phyloP scores from a whole-genome alignment of 2,888 invertebrate genomes.

The Drosophila lacicola region DNA sequence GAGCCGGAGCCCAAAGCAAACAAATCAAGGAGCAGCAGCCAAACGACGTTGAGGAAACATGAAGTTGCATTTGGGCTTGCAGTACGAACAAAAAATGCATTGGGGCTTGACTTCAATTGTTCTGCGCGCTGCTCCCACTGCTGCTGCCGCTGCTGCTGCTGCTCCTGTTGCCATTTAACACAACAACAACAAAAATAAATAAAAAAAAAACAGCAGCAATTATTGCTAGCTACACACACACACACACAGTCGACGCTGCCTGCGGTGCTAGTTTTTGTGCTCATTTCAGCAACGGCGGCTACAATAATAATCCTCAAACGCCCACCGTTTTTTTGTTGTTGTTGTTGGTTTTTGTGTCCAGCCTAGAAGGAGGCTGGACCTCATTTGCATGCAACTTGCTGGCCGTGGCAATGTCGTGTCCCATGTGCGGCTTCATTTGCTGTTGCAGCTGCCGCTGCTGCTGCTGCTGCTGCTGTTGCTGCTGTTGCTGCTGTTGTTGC shows the following conservation, averaged over 20 bases:
- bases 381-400: conserved; percentile 69
- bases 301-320: conserved; percentile 68
- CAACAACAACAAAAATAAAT: conserved; percentile 12
- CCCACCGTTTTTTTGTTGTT: conserved; percentile 38
- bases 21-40: conserved; percentile 75
- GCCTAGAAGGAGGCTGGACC: conserved; percentile 42
- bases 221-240: conserved; percentile 53
- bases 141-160: conserved; percentile 32
- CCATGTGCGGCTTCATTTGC: conserved; percentile 47
- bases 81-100: conserved; percentile 45
- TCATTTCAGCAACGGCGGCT: conserved; percentile 61
- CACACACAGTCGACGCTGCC: conserved; percentile 20
- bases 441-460: conserved; percentile 14
- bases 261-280: conserved; percentile 51
- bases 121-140: conserved; percentile 38
- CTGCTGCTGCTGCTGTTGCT: not conserved
- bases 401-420: conserved; percentile 67
- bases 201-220: conserved; percentile 63
- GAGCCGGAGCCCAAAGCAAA: conserved; percentile 62
- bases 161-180: conserved; percentile 61
- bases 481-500: not conserved
- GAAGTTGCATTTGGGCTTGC: conserved; percentile 54
- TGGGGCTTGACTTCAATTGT: conserved; percentile 77
- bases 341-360: conserved; percentile 18
- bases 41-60: conserved; percentile 40